These are phyloP conservation scores for Drosophila picticornis DNA, from an alignment of 2,888 invertebrate species.

Conservation along the genomic window DNA sequence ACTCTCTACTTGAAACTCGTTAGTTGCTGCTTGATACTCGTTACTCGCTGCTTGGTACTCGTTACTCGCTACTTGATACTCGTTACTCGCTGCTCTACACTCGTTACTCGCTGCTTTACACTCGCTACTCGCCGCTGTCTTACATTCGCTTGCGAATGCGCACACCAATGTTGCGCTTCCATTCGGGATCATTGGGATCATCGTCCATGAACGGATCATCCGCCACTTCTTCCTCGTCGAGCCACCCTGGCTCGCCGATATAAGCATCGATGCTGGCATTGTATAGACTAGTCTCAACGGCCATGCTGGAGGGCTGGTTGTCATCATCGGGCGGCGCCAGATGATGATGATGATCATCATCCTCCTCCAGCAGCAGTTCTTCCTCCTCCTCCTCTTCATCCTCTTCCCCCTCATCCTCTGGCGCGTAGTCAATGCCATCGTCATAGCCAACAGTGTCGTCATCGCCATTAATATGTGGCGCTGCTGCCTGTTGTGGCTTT, in stretches of 20 bases:
- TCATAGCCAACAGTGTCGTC: slow-evolving; percentile 38
- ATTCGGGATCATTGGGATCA: slow-evolving; percentile 94
- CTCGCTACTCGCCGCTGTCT: slow-evolving; percentile 2
- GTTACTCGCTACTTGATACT: background rate
- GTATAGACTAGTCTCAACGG: slow-evolving; percentile 47
- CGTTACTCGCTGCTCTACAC: background rate
- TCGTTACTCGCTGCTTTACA: background rate
- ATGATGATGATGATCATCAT: slow-evolving; percentile 76
- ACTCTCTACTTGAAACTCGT: background rate
- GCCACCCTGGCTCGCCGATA: slow-evolving; percentile 59
- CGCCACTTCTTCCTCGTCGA: slow-evolving; percentile 65
- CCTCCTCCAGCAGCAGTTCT: slow-evolving; percentile 56
- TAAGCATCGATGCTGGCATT: slow-evolving; percentile 75
- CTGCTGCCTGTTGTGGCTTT: slow-evolving; percentile 1
- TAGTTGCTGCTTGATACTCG: background rate
- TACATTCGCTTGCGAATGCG: slow-evolving; percentile 63
- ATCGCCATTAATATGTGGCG: slow-evolving; percentile 30
- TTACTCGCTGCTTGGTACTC: background rate
- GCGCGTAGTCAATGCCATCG: slow-evolving; percentile 51
- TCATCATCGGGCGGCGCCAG: slow-evolving; percentile 74
- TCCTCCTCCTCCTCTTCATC: slow-evolving; percentile 59
- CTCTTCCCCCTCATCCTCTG: slow-evolving; percentile 45
- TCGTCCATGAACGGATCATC: slow-evolving; percentile 89
- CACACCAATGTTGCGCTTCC: slow-evolving; percentile 86
- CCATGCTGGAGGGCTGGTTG: slow-evolving; percentile 30